These are phyloP conservation scores for Gerosis bhagava DNA, from an alignment of 2,888 invertebrate species.

Conservation along the genomic window DNA sequence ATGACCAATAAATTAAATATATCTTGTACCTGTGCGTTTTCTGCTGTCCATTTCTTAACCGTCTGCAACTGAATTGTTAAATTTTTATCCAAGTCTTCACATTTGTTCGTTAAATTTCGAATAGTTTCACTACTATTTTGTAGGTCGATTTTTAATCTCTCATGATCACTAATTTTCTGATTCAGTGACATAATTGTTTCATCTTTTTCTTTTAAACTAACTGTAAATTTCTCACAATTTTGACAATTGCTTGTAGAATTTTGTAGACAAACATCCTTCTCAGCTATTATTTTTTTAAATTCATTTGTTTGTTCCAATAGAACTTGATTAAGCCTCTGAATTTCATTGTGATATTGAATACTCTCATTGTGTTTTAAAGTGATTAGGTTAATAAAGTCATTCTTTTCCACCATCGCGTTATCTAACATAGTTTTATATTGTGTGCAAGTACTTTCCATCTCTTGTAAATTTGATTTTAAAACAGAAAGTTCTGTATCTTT, in stretches of 20 bases:
- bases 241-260: constrained; percentile 46
- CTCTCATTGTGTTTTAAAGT: constrained; percentile 94
- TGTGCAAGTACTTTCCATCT: constrained; percentile 46
- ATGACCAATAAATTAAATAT: too few relatives aligned
- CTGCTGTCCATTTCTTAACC: constrained; percentile 83
- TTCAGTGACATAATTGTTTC: constrained; percentile 59
- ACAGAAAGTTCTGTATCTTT: constrained; percentile 51
- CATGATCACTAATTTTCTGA: constrained; percentile 48
- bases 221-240: constrained; percentile 54
- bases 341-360: constrained; percentile 92
- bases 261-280: constrained; percentile 50
- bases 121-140: constrained; percentile 81
- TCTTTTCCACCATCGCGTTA: constrained; percentile 77
- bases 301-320: constrained; percentile 76
- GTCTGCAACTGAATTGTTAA: constrained; percentile 86
- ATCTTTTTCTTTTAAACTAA: constrained; percentile 63
- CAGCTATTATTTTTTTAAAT: constrained; percentile 55
- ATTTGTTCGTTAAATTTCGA: constrained; percentile 85
- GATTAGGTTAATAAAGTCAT: constrained; percentile 87
- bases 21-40: constrained; percentile 82
- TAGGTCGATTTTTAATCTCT: constrained; percentile 67
- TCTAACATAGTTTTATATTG: constrained; percentile 57
- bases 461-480: constrained; percentile 43
- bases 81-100: constrained; percentile 85
- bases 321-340: constrained; percentile 88